Percentiles rank a stretch among this genome's conserved stretches.
phyloP scores from a whole-genome alignment of 2,888 invertebrate species.

The Chaitophorus viminalis region DNA sequence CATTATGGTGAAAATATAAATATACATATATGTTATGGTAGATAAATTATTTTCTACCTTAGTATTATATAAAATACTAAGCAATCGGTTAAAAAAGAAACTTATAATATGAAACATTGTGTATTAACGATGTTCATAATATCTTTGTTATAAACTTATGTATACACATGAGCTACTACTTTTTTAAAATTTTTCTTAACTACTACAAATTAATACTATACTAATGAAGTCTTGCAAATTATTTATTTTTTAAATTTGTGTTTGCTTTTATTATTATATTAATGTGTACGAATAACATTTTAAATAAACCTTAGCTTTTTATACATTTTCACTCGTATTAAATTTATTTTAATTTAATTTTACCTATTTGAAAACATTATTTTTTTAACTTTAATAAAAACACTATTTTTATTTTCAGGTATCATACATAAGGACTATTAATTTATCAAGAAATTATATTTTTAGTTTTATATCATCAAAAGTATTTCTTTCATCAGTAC shows the following conservation, averaged over 20 bases:
- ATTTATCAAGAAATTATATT: slow-evolving; percentile 24
- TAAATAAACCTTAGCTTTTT: background rate
- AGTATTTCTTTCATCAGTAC: background rate
- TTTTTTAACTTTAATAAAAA: background rate
- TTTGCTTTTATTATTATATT: background rate
- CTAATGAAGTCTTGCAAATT: background rate
- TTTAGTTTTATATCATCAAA: background rate
- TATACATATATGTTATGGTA: too few relatives aligned
- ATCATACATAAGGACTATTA: background rate
- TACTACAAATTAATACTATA: too few relatives aligned
- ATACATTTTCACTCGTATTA: background rate
- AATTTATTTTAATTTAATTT: background rate
- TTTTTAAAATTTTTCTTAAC: background rate
- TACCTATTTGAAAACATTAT: background rate
- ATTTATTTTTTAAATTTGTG: background rate
- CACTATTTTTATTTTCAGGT: slow-evolving; percentile 40
- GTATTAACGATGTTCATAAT: too few relatives aligned
- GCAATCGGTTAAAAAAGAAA: too few relatives aligned
- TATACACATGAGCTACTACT: background rate
- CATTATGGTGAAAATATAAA: too few relatives aligned
- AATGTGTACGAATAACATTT: background rate
- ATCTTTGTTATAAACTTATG: background rate
- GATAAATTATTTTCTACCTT: too few relatives aligned
- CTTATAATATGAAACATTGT: too few relatives aligned
- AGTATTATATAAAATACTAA: too few relatives aligned